Evolutionary conservation across 1,140 invertebrate species (phyloP).

Genomic region (Zaprionus vittiger): DNA sequence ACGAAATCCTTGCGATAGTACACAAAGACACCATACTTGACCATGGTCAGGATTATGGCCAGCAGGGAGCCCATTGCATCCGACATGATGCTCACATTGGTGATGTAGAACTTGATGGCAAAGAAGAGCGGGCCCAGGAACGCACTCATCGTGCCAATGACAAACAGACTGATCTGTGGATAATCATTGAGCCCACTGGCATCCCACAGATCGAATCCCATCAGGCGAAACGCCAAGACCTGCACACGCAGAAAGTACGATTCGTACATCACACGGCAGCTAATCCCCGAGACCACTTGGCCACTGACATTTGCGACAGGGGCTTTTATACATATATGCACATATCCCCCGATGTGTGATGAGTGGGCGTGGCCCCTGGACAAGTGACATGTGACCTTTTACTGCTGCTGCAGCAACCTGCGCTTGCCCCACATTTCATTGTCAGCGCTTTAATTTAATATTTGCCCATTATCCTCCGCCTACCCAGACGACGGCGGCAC

Average conservation of each 20-base stretch:
- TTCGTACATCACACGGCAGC: slow-evolving; percentile 21
- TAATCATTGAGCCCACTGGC: slow-evolving; percentile 38
- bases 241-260: slow-evolving; percentile 54
- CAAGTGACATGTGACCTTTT: slow-evolving; percentile 10
- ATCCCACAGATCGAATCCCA: slow-evolving; percentile 62
- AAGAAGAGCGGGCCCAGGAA: slow-evolving; percentile 52
- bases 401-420: not conserved
- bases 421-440: slow-evolving; percentile 4
- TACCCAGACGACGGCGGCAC: not conserved
- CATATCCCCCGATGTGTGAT: too few species aligned
- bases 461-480: slow-evolving; percentile 10
- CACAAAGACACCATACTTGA: slow-evolving; percentile 55
- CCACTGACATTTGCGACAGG: not conserved
- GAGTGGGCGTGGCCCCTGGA: slow-evolving; percentile 6
- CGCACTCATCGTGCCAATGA: slow-evolving; percentile 20
- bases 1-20: slow-evolving; percentile 62
- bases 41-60: slow-evolving; percentile 47
- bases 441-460: slow-evolving; percentile 27
- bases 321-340: slow-evolving; percentile 3
- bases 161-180: slow-evolving; percentile 32
- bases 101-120: slow-evolving; percentile 49
- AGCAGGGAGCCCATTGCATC: slow-evolving; percentile 59
- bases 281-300: not conserved
- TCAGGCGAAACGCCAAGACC: slow-evolving; percentile 51
- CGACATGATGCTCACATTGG: slow-evolving; percentile 56